A percentile compares a stretch with the other conserved stretches of the same genome.
Evolutionary conservation across 1,140 invertebrate genomes (phyloP).

Genomic region (Ylistrum balloti): DNA sequence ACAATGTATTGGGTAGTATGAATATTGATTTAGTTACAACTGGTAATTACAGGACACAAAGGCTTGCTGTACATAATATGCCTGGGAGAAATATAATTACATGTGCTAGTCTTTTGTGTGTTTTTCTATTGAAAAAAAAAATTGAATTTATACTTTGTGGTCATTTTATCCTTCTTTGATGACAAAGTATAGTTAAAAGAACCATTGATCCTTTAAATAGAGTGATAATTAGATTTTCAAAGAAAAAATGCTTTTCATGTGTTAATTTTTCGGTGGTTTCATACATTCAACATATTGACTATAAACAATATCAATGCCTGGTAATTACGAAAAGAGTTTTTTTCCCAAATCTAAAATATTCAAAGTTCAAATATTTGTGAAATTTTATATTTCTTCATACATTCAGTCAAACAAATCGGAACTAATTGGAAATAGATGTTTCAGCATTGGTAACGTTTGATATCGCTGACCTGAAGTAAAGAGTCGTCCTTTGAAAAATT

Average conservation of each 20-base stretch:
- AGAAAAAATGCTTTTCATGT: slow-evolving; percentile 22
- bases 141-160: slow-evolving; percentile 32
- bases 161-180: slow-evolving; percentile 21
- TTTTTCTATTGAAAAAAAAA: slow-evolving; percentile 17
- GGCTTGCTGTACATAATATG: neutral
- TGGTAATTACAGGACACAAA: slow-evolving; percentile 11
- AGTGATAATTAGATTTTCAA: slow-evolving; percentile 40
- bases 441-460: neutral
- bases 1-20: slow-evolving; percentile 7
- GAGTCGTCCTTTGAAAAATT: neutral
- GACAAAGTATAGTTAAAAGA: neutral
- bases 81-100: slow-evolving; percentile 31
- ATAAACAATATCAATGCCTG: neutral
- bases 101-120: neutral
- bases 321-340: neutral
- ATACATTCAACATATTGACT: neutral
- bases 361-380: neutral
- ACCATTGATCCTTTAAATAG: neutral
- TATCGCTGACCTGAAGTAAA: neutral
- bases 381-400: slow-evolving; percentile 22
- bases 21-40: slow-evolving; percentile 17
- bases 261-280: neutral
- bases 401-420: neutral
- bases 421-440: neutral
- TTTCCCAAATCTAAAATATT: neutral